Conservation (phyloP, 1,140 invertebrate genomes). For the Heliconius himera region DNA sequence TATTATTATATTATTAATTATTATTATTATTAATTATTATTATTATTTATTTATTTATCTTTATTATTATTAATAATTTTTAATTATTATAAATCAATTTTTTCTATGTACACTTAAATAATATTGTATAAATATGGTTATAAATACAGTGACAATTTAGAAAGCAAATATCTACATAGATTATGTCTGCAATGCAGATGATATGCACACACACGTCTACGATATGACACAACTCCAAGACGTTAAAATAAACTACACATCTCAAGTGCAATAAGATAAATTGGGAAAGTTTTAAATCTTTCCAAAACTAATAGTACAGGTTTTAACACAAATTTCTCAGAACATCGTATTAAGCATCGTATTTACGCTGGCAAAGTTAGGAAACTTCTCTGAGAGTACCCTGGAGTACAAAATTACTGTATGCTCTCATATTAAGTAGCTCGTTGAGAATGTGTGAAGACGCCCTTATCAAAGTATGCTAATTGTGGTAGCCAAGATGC, state of each 20-base stretch:
- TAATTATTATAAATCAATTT: no score
- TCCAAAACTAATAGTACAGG: conserved; percentile 37
- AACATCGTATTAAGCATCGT: conserved; percentile 42
- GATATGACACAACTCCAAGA: conserved; percentile 15
- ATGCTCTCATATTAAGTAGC: conserved; percentile 27
- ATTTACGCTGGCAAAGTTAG: conserved; percentile 41
- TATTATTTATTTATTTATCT: no score
- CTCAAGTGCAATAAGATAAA: conserved; percentile 37
- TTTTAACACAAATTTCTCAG: conserved; percentile 35
- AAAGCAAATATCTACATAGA: neutral
- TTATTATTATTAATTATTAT: no score
- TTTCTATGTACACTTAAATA: no score
- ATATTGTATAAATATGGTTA: neutral
- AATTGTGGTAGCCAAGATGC: neutral
- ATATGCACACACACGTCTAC: neutral
- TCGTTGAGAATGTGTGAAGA: conserved; percentile 19
- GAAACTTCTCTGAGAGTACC: conserved; percentile 54
- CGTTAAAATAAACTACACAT: conserved; percentile 25
- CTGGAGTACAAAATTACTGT: conserved; percentile 50
- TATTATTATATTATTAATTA: no score
- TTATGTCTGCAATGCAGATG: conserved; percentile 9
- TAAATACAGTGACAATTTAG: neutral
- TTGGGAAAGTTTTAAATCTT: conserved; percentile 40
- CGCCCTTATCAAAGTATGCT: conserved; percentile 12
- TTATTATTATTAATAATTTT: no score